phyloP scores from a whole-genome alignment of 2,113 vertebrate species.

The Sprattus sprattus region DNA sequence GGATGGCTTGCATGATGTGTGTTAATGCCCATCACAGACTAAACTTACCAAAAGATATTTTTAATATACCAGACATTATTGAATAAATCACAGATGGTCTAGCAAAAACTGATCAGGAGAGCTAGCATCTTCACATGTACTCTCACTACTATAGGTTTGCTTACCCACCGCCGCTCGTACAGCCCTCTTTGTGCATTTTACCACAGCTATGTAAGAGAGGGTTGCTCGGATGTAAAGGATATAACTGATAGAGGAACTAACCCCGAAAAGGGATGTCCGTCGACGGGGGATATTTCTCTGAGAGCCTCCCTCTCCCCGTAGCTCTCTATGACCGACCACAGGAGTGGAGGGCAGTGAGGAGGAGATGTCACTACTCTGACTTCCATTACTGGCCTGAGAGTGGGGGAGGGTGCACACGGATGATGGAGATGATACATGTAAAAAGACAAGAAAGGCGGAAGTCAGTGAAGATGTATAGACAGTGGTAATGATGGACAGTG shows the following conservation, averaged over 20 bases:
- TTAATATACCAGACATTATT: not conserved
- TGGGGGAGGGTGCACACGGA: slow-evolving; percentile 20
- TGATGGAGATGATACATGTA: not conserved
- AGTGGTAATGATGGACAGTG: slow-evolving; percentile 17
- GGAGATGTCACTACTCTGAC: slow-evolving; percentile 83
- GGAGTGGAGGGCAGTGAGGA: slow-evolving; percentile 93
- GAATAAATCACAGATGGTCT: not conserved
- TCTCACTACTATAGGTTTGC: too few relatives aligned
- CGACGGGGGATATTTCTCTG: slow-evolving; percentile 82
- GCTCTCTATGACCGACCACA: slow-evolving; percentile 87
- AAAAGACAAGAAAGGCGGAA: not conserved
- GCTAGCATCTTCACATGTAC: too few relatives aligned
- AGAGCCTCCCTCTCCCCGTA: slow-evolving; percentile 75
- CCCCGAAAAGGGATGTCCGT: slow-evolving; percentile 92
- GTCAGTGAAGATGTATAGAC: slow-evolving; percentile 26
- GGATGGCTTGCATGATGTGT: not conserved
- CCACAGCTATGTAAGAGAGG: not conserved
- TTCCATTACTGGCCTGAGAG: slow-evolving; percentile 86
- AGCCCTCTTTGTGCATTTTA: not conserved
- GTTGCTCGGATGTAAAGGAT: not conserved
- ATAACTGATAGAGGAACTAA: slow-evolving; percentile 61
- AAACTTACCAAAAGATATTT: not conserved
- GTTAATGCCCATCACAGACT: not conserved
- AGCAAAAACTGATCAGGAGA: too few relatives aligned
- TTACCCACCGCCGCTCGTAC: too few relatives aligned